A percentile compares a stretch with the other conserved stretches of the same genome.
These are phyloP conservation scores for Noctua pronuba DNA, from an alignment of 2,888 invertebrate species.

Conservation along the genomic window DNA sequence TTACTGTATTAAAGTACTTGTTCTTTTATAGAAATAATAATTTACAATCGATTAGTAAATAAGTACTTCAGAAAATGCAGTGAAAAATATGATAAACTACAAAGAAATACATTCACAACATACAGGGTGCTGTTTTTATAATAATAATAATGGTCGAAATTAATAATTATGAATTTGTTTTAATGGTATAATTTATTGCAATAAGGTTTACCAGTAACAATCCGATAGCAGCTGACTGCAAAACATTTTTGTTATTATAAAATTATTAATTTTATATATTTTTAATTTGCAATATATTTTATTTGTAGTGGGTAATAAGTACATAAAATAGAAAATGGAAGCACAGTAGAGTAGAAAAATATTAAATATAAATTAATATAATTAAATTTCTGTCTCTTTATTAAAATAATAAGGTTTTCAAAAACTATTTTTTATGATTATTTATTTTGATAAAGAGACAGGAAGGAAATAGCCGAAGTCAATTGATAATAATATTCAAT, in stretches of 20 bases:
- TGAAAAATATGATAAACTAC: conserved; percentile 62
- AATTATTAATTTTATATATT: conserved; percentile 78
- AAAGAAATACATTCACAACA: conserved; percentile 59
- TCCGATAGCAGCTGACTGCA: conserved; percentile 94
- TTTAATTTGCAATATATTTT: conserved; percentile 69
- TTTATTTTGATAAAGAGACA: conserved; percentile 56
- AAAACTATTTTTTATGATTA: not conserved
- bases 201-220: conserved; percentile 92
- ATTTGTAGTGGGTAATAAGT: conserved; percentile 54
- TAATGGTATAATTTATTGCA: conserved; percentile 72
- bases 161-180: conserved; percentile 73
- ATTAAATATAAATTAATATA: conserved; percentile 47
- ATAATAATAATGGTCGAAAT: conserved; percentile 73
- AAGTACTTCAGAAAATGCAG: conserved; percentile 56
- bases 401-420: conserved; percentile 24
- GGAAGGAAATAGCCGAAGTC: conserved; percentile 40
- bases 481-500: conserved; percentile 45
- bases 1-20: not conserved
- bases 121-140: conserved; percentile 66
- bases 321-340: conserved; percentile 64
- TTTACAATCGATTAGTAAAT: not conserved
- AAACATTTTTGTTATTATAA: conserved; percentile 84
- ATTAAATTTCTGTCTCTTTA: conserved; percentile 41
- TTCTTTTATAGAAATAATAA: not conserved
- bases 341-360: conserved; percentile 57